Evolutionary conservation across 2,888 invertebrate genomes (phyloP).

Genomic region (Cactoblastis cactorum): DNA sequence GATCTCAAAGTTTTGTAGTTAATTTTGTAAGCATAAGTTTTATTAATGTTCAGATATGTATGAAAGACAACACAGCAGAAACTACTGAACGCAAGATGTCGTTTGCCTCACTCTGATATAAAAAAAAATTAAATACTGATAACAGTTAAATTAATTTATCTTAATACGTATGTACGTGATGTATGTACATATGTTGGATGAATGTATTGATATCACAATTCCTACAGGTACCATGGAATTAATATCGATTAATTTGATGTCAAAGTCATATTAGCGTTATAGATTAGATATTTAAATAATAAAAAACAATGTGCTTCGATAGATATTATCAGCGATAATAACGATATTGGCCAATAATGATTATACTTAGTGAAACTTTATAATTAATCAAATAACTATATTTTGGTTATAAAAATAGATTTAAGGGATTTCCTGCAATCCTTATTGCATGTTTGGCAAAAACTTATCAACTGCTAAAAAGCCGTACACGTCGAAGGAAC

Average conservation of each 20-base stretch:
- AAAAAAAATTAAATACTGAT: too few species aligned
- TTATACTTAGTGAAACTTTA: background rate
- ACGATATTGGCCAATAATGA: background rate
- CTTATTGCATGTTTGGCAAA: too few species aligned
- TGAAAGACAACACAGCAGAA: background rate
- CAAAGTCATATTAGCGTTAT: background rate
- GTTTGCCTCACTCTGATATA: too few species aligned
- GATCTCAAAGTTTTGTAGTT: background rate
- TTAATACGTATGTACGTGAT: too few species aligned
- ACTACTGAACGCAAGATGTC: too few species aligned
- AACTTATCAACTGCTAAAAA: too few species aligned
- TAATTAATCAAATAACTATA: too few species aligned
- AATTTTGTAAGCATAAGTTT: background rate
- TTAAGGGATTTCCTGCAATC: too few species aligned
- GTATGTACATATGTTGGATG: too few species aligned
- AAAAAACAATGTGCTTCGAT: conserved; percentile 1
- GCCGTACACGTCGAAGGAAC: too few species aligned
- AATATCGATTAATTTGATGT: background rate
- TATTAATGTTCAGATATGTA: background rate
- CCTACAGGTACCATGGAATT: background rate
- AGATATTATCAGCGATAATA: background rate
- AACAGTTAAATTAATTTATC: too few species aligned
- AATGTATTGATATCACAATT: background rate
- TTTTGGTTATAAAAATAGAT: too few species aligned
- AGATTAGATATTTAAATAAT: background rate